Evolutionary conservation across 2,888 invertebrate species (phyloP), one percentile per base, ranked within the genome.

Genomic region (Epinotia bilunana): DNA sequence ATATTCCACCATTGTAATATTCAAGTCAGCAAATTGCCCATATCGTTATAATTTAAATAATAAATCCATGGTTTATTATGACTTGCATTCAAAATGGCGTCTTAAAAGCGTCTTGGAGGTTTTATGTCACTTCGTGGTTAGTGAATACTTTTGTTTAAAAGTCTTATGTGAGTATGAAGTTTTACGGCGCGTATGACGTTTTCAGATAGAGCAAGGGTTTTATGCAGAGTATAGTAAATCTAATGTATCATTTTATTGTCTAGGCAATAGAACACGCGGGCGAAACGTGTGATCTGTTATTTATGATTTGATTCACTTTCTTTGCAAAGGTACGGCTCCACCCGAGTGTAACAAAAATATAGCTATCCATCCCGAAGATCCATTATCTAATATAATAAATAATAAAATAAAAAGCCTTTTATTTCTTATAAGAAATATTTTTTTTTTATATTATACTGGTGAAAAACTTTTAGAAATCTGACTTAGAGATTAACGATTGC

Each of bases 11-110:
- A 62, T 64, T 64, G 77, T 70, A 72, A 68, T 70, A 74, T 72
- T 68, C 53, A 65, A 57, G 73, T 77, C 77, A 73, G 76, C 73
- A 78, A 83, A 88, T 89, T 86, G 84, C 84, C 85, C 81, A 86
- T 85, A 84, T 85, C 81, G 84, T 81, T 82, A 83, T 84, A 89
- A 88, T 90, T 84, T 83, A 82, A 90, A 90, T 84, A 83, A 86
- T 88, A 87, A 88, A 87, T 87, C 84, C 86, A 83, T 84, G 83
- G 81, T 81, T 83, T 84, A 84, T 83, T 78, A 81, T 83, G 80
- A 79, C 79, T 83, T 82, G 80, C 82, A 82, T 86, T 86, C 83
- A 84, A 82, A 68, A 68, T 80, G 83, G 82, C 82, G 83, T 82
- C 80, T 77, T 77, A 78, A 77, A 81, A 84, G 85, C 84, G 84